Base-by-base conservation (phyloP, 2,113 vertebrate genomes). In the Struthio camelus region DNA sequence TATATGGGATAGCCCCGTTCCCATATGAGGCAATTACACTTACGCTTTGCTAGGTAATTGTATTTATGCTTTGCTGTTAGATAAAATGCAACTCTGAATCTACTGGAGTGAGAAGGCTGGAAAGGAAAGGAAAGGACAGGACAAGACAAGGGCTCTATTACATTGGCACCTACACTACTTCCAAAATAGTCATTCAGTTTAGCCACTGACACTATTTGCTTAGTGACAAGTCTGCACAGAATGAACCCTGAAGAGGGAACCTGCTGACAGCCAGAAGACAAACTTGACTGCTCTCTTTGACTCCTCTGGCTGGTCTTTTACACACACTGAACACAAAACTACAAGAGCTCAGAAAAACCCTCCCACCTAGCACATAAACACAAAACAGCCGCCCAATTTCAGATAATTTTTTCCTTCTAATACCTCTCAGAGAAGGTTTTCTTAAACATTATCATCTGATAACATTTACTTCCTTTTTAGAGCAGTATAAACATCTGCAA, bases 201-300 rank as follows among this genome's bases (percentile, higher is more conserved):
- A 72, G 51, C 24, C 10, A 34, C 51, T 66, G 30, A 61, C 30
- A 27, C 30, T n/a, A 3, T 4, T 53, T 24, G 34, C 62, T 30
- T 9, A 24, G 17, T 54, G 53, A 56, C 38, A 79, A 71, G 46
- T 23, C 32, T 59, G 32, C 11, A 32, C 25, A 70, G 36, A 1
- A 4, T 10, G 58, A 36, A 65, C 23, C 7, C 40, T 14, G 56
- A 0, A 0, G 14, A 1, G 0, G 25, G 3, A 38, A 42, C 32
- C 67, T 69, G 44, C 38, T 80, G 48, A 80, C 12, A 67, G 0
- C 0, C 50, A 19, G 64, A 87, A 32, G n/a, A 75, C 48, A 76
- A 64, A 38, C 56, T 25, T 38, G 27, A 50, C 62, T 80, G 27
- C 13, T 15, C 23, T 27, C 51, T 51, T 42, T n/a, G 56, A 9